Evolutionary conservation across 2,797 vertebrate genomes (phyloP).

Genomic region (Ambastaia sidthimunki): DNA sequence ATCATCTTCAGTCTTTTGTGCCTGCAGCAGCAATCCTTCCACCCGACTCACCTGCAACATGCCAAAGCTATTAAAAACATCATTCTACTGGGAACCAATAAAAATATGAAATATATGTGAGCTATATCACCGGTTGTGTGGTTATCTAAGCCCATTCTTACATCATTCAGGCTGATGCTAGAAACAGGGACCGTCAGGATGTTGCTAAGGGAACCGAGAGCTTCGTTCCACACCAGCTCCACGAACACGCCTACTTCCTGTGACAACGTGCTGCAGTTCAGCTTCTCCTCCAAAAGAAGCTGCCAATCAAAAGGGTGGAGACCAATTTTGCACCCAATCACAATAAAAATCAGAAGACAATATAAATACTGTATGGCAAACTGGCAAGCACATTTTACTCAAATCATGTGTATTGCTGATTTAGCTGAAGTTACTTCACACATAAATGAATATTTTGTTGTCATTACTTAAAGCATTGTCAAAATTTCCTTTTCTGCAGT

Average conservation of each 20-base stretch:
- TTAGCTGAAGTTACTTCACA: too few species aligned
- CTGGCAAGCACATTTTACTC: too few species aligned
- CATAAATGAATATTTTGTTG: too few species aligned
- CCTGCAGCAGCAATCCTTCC: conserved; percentile 81
- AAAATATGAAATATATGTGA: neutral
- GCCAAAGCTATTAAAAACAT: conserved; percentile 1
- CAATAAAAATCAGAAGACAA: too few species aligned
- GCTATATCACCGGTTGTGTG: neutral
- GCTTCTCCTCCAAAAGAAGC: conserved; percentile 81
- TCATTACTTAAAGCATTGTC: too few species aligned
- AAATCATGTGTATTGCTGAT: too few species aligned
- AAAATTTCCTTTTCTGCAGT: too few species aligned
- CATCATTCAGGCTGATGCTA: conserved; percentile 82
- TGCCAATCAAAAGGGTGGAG: conserved; percentile 60
- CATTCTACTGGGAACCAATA: neutral
- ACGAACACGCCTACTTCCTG: conserved; percentile 81
- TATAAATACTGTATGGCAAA: neutral
- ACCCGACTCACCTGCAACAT: conserved; percentile 80
- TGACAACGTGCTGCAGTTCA: conserved; percentile 72
- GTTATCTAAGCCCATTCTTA: conserved; percentile 59
- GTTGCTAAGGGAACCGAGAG: conserved; percentile 76
- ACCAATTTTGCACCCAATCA: neutral
- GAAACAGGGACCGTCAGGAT: conserved; percentile 71
- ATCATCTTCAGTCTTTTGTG: conserved; percentile 71
- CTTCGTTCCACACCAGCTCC: conserved; percentile 85